Base-by-base conservation (phyloP, 2,797 vertebrate species). In the Poeciliopsis paucimaculata region DNA sequence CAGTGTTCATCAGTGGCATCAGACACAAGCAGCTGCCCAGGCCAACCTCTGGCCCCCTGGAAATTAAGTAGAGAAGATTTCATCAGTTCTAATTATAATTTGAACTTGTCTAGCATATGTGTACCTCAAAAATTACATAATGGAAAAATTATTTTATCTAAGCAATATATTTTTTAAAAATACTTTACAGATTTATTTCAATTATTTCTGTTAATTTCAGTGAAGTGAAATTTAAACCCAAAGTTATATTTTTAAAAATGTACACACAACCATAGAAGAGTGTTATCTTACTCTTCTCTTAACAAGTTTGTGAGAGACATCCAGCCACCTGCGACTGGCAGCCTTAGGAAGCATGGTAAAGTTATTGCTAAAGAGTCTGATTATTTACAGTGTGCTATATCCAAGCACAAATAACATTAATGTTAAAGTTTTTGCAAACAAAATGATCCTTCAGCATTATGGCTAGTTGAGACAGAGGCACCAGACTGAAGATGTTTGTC, bases 1-100 rank as follows among this genome's bases (percentile, higher is more conserved):
- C 82, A 86, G 3, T 92, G 94, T 1, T 90, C 94, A 66, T 95
- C 57, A 90, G 2, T 91, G 0, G 93, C 92, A 47, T 92, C 94
- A 31, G 85, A 87, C 80, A 88, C 81, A 64, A 46, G 76, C 5
- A 84, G 77, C 18, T 66, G 51, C 73, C 80, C 79, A 66, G 78
- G 77, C 55, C 78, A 83, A 83, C 28, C 76, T 90, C 77, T 84
- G 28, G 70, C 62, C 36, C 77, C 87, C 88, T 96, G 93, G 36
- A 92, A 91, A 75, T 71, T 13, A 82, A 84, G 84, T 5, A 41
- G 82, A 13, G 81, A 57, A 16, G 6, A 34, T 75, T n/a, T 49
- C 23, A 49, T 77, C 34, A 39, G 16, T 43, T 20, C 1, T 2
- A 0, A 68, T 9, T 16, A n/a, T 28, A 71, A 71, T 10, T 26